These are phyloP conservation scores for Microplitis mediator DNA, from an alignment of 1,140 invertebrate species.

Conservation along the genomic window DNA sequence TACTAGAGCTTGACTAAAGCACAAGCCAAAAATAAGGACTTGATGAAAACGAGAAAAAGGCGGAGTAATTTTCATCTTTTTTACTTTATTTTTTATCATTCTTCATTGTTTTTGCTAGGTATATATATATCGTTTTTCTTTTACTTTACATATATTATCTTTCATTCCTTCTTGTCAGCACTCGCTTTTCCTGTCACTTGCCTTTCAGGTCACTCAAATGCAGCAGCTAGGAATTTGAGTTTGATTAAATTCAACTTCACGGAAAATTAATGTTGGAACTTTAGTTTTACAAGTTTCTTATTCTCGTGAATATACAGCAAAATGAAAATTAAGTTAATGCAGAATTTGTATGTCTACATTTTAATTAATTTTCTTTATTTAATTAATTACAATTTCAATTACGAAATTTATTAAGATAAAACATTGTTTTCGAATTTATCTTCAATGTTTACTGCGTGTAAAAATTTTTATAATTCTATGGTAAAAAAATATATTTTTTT, in stretches of 20 bases:
- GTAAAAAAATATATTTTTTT: too few species aligned
- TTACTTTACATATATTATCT: not conserved
- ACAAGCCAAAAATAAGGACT: not conserved
- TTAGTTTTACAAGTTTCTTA: not conserved
- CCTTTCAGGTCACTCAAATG: not conserved
- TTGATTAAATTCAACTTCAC: slow-evolving; percentile 13
- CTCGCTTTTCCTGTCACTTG: not conserved
- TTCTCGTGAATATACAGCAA: too few species aligned
- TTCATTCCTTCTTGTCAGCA: too few species aligned
- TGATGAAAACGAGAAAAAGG: slow-evolving; percentile 19
- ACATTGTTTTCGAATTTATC: too few species aligned
- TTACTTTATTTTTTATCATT: not conserved
- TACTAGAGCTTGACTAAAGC: not conserved
- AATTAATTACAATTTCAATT: too few species aligned
- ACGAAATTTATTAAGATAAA: too few species aligned
- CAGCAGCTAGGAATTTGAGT: not conserved
- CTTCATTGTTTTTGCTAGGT: not conserved
- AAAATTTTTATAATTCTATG: too few species aligned
- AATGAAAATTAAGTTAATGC: too few species aligned
- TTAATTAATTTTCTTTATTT: too few species aligned
- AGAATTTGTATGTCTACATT: too few species aligned
- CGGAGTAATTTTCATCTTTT: slow-evolving; percentile 3
- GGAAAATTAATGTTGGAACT: slow-evolving; percentile 6
- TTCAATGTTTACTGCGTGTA: too few species aligned
- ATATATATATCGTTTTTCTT: not conserved